These are phyloP conservation scores for Phyllostomus discolor DNA, from an alignment of 2,113 vertebrate genomes.

Conservation along the genomic window DNA sequence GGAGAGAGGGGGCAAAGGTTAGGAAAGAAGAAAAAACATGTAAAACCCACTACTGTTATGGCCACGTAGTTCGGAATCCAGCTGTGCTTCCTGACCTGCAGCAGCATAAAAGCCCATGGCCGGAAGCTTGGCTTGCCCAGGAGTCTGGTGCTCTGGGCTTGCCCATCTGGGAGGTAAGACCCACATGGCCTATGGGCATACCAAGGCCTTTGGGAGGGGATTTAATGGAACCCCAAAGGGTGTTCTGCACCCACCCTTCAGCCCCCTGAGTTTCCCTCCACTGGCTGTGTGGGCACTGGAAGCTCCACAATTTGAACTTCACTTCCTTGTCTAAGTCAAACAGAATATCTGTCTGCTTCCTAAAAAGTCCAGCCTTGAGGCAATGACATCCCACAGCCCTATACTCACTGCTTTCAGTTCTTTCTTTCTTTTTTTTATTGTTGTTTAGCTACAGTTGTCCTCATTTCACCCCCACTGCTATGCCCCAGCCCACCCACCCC, in stretches of 20 bases:
- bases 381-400: neutral
- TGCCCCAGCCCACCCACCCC: no score
- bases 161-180: neutral
- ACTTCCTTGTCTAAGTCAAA: neutral
- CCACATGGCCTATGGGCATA: neutral
- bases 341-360: neutral
- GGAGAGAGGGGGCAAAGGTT: constrained; percentile 15
- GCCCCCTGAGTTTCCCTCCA: neutral
- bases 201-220: neutral
- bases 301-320: neutral
- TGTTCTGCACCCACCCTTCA: neutral
- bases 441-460: no score
- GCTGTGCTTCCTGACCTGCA: neutral
- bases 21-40: neutral
- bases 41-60: neutral
- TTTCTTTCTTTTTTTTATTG: neutral
- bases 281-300: neutral
- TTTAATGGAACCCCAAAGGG: neutral
- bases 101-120: neutral
- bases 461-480: no score
- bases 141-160: neutral
- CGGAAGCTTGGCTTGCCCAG: neutral
- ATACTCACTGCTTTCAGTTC: neutral
- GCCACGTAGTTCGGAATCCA: neutral
- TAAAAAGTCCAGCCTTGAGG: neutral